phyloP scores from a whole-genome alignment of 2,797 vertebrate species.

The Scolopax rusticola region DNA sequence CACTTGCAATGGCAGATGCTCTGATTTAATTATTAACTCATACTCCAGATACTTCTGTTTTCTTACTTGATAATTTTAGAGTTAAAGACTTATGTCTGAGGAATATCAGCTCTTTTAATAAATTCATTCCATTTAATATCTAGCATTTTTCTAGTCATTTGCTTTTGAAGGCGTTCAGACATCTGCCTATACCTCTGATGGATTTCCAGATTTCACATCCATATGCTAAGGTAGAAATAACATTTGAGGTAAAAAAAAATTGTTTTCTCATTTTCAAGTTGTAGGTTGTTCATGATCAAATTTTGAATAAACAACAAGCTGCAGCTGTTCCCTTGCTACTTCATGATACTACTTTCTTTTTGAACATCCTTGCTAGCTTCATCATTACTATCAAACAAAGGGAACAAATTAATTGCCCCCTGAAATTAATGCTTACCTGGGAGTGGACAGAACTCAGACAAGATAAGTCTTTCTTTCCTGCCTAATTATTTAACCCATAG shows the following conservation, averaged over 20 bases:
- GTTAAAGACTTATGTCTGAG: not conserved
- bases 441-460: not conserved
- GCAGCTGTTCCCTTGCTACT: not conserved
- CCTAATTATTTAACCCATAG: not conserved
- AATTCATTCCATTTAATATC: not conserved
- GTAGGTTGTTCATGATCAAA: not conserved
- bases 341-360: not conserved
- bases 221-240: slow-evolving; percentile 12
- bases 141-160: not conserved
- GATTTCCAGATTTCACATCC: slow-evolving; percentile 18
- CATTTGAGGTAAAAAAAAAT: not conserved
- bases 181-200: not conserved
- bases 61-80: not conserved
- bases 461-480: not conserved
- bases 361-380: not conserved
- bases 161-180: not conserved
- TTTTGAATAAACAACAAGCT: not conserved
- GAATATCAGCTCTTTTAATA: not conserved
- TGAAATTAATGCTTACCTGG: not conserved
- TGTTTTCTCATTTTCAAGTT: not conserved
- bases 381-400: not conserved
- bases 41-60: not conserved
- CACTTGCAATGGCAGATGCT: slow-evolving; percentile 41
- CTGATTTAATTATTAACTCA: slow-evolving; percentile 56
- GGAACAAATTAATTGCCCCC: not conserved